phyloP scores from a whole-genome alignment of 2,113 vertebrate genomes.

The Zeus faber region DNA sequence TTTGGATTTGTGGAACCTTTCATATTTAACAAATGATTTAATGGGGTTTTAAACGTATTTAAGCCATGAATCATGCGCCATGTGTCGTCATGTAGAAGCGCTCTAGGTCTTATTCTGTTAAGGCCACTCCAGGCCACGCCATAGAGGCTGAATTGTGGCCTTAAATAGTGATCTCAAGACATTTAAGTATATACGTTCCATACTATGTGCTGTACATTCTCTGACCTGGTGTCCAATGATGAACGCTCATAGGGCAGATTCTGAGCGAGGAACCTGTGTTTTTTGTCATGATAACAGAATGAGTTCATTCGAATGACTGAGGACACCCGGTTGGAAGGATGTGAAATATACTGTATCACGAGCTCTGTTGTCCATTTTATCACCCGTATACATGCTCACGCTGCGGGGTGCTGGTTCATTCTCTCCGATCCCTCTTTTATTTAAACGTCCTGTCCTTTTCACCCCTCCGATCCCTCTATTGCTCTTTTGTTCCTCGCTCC shows the following conservation, averaged over 20 bases:
- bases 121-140: too few species aligned
- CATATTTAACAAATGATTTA: too few species aligned
- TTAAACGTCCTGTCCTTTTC: too few species aligned
- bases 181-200: too few species aligned
- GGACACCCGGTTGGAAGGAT: conserved; percentile 39
- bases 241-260: conserved; percentile 81
- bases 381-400: too few species aligned
- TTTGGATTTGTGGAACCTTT: too few species aligned
- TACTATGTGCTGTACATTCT: conserved; percentile 17
- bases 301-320: conserved; percentile 64
- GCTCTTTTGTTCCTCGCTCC: neutral
- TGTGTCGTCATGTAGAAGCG: too few species aligned
- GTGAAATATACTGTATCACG: neutral
- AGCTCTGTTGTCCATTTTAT: neutral
- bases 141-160: neutral
- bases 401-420: too few species aligned
- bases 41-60: too few species aligned
- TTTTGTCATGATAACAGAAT: conserved; percentile 68
- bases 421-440: too few species aligned
- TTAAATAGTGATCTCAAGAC: neutral
- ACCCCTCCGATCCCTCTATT: neutral
- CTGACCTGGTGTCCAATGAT: conserved; percentile 62
- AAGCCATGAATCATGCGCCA: too few species aligned
- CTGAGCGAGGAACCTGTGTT: conserved; percentile 63
- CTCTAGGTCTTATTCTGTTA: too few species aligned